Evolutionary conservation across 2,113 vertebrate genomes (phyloP).

Genomic region (Heterotis niloticus): DNA sequence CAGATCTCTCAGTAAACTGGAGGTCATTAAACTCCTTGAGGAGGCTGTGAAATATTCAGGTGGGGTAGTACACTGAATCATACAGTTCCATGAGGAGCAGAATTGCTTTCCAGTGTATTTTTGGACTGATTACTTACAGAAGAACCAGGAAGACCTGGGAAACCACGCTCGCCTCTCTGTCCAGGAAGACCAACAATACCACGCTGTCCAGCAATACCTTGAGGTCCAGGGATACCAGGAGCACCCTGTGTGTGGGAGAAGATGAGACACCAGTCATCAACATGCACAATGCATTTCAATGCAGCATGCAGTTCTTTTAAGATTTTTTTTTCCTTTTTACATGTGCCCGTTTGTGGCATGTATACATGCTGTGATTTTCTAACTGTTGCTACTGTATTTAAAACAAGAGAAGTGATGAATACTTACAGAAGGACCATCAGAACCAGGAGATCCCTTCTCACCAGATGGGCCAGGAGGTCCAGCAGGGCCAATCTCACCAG

Average conservation of each 20-base stretch:
- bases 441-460: slow-evolving; percentile 86
- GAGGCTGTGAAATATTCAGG: not conserved
- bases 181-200: slow-evolving; percentile 91
- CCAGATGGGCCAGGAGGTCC: slow-evolving; percentile 79
- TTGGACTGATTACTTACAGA: slow-evolving; percentile 66
- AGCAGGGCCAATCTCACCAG: slow-evolving; percentile 79
- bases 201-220: slow-evolving; percentile 82
- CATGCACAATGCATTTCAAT: not conserved
- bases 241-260: slow-evolving; percentile 70
- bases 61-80: not conserved
- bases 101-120: not conserved
- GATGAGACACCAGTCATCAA: not conserved
- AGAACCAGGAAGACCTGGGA: slow-evolving; percentile 82
- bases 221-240: slow-evolving; percentile 81
- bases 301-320: no score
- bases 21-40: no score
- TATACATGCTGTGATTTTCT: not conserved
- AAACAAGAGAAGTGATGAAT: not conserved
- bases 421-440: slow-evolving; percentile 83
- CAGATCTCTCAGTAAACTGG: no score
- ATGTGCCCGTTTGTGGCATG: no score
- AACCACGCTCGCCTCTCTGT: slow-evolving; percentile 90
- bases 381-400: not conserved
- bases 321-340: no score
- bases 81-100: not conserved